Percentiles rank a stretch among this genome's conserved stretches.
Evolutionary conservation across 2,113 vertebrate genomes (phyloP).

Genomic region (cattle (Bos taurus)): DNA sequence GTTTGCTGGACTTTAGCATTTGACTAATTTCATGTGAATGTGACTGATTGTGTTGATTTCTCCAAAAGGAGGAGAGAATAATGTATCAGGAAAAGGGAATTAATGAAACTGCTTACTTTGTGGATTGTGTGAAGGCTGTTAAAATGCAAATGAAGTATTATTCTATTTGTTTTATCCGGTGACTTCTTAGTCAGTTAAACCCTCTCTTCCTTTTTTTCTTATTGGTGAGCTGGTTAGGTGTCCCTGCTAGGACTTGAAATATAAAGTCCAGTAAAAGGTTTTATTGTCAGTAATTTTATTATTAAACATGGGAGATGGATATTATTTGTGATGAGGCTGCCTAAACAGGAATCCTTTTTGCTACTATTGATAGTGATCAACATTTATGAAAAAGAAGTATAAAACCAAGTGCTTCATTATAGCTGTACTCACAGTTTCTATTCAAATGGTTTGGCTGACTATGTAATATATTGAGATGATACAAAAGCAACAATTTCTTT

Average conservation of each 20-base stretch:
- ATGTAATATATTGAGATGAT: not conserved
- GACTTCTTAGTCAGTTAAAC: not conserved
- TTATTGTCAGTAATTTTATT: not conserved
- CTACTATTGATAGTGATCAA: not conserved
- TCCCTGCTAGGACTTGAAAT: not conserved
- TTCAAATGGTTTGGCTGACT: not conserved
- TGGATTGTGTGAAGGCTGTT: not conserved
- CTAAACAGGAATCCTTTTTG: not conserved
- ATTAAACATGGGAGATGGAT: not conserved
- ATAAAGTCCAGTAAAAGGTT: not conserved
- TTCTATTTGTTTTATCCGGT: not conserved
- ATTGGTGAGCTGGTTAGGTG: not conserved
- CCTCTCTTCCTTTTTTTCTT: not conserved
- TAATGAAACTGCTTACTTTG: not conserved
- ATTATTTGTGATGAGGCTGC: not conserved
- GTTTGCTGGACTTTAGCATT: not conserved
- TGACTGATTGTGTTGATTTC: not conserved
- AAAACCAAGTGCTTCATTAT: not conserved
- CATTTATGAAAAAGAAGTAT: not conserved
- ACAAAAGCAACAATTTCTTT: not conserved
- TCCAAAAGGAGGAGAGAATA: not conserved
- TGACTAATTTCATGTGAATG: not conserved
- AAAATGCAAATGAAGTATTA: not conserved
- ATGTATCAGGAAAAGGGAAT: not conserved
- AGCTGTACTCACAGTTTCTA: accelerated